Evolutionary conservation across 1,140 invertebrate genomes (phyloP), one percentile per base, ranked within the genome.

Genomic region (Cryptotermes secundus): DNA sequence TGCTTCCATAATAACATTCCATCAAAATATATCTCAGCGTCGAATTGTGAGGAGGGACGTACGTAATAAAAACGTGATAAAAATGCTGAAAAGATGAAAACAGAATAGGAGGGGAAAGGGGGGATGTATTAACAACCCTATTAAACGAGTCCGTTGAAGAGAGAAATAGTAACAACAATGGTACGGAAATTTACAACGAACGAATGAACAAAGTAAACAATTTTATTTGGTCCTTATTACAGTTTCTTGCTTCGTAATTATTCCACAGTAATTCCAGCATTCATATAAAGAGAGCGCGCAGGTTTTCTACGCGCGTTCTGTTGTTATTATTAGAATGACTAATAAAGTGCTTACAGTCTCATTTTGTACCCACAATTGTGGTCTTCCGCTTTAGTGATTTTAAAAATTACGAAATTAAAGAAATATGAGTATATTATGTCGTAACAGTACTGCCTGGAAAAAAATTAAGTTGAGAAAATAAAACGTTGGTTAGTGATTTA

Each of bases 21-120:
- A 72, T 72, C 59, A 72, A 72, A 72, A 72, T 72, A 31, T 72
- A 72, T 72, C 26, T 72, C 59, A n/a, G 59, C 26, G 26, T 31
- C 59, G 59, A 72, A 72, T 72, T 72, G 26, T 72, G 59, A 72
- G 59, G 31, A 26, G 31, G 59, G 59, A 72, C 59, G n/a, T 72
- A 72, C n/a, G 31, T 31, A 72, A 72, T 72, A 72, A 72, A 72
- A 72, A 72, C 31, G 59, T 72, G 59, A 72, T 72, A 72, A 72
- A n/a, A 72, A 72, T 31, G n/a, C 59, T 31, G 26, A 72, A 26
- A 72, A 72, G 59, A 72, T 72, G 59, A 72, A 31, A 72, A n/a
- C 31, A 72, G 59, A 72, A n/a, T 72, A 31, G 59, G 31, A 72
- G 59, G 59, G 59, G 59, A 59, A 16, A 3, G 53, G 19, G 19